Base-by-base conservation (phyloP, 2,113 vertebrate genomes). In the Brachirus orientalis region DNA sequence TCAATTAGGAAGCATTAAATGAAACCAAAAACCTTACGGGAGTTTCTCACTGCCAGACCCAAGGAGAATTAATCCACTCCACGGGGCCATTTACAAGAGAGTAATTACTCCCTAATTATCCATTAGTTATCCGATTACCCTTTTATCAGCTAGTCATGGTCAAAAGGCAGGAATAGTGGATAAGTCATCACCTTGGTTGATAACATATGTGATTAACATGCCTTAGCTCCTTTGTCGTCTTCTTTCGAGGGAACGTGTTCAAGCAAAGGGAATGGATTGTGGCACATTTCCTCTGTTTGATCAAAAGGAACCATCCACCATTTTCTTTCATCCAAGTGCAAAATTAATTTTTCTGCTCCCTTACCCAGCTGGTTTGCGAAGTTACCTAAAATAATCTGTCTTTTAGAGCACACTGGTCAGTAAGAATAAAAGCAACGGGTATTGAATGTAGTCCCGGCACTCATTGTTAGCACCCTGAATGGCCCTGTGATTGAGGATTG, bases 81-180 rank as follows among this genome's bases (percentile, higher is more conserved):
- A 77, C 80, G 74, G 88, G 88, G 67, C 87, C 92, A 90, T 92
- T 92, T 88, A 90, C 79, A 80, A 79, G 68, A 44, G 69, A 80
- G 70, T 91, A 93, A 94, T 93, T 93, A 91, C 88, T 81, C 82
- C 84, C 89, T 93, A 92, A 94, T 93, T 92, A 93, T 55, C 88
- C 86, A 91, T 92, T 91, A 92, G 90, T 93, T 93, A 92, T 93
- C 90, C 80, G 88, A 94, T 93, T 93, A 93, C 78, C 88, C 87
- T 80, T 91, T 91, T 88, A 90, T 93, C 91, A 92, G 87, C 90
- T 91, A 88, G 92, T 92, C 90, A 92, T 88, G 85, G 90, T 88
- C 87, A 90, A 87, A 90, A 88, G 85, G 86, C 86, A 87, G 84
- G 83, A 89, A 89, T 79, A 84, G 86, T 17, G 68, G 83, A 84